phyloP scores from a whole-genome alignment of 1,140 invertebrate species.

The Hetaerina americana region DNA sequence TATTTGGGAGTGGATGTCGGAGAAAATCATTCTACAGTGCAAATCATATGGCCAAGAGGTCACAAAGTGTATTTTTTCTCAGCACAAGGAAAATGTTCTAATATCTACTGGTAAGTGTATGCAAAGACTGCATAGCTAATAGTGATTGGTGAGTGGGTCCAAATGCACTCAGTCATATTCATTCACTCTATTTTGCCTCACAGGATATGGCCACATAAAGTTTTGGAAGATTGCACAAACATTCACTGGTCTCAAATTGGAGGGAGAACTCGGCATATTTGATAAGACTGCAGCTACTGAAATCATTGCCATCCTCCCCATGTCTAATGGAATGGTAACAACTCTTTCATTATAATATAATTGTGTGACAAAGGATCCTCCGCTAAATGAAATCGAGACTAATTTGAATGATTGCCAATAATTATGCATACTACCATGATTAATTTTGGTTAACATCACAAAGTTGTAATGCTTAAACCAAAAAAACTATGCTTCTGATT shows the following conservation, averaged over 20 bases:
- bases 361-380: no score
- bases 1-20: slow-evolving; percentile 73
- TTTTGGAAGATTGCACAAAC: slow-evolving; percentile 87
- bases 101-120: slow-evolving; percentile 48
- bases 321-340: slow-evolving; percentile 70
- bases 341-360: no score
- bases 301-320: slow-evolving; percentile 65
- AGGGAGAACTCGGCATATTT: slow-evolving; percentile 73
- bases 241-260: slow-evolving; percentile 79
- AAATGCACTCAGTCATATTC: no score
- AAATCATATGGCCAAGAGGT: slow-evolving; percentile 73
- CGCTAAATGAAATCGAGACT: no score
- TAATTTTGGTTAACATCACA: no score
- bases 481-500: no score
- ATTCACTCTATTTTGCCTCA: no score
- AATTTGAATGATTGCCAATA: no score
- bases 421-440: no score
- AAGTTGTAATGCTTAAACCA: no score
- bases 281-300: slow-evolving; percentile 83
- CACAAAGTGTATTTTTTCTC: slow-evolving; percentile 64
- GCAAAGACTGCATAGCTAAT: no score
- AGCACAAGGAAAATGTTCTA: slow-evolving; percentile 57
- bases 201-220: slow-evolving; percentile 64
- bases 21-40: slow-evolving; percentile 54
- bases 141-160: no score